A percentile compares a stretch with the other conserved stretches of the same genome.
Conservation (phyloP, 1,140 invertebrate genomes). For the Bombus affinis region DNA sequence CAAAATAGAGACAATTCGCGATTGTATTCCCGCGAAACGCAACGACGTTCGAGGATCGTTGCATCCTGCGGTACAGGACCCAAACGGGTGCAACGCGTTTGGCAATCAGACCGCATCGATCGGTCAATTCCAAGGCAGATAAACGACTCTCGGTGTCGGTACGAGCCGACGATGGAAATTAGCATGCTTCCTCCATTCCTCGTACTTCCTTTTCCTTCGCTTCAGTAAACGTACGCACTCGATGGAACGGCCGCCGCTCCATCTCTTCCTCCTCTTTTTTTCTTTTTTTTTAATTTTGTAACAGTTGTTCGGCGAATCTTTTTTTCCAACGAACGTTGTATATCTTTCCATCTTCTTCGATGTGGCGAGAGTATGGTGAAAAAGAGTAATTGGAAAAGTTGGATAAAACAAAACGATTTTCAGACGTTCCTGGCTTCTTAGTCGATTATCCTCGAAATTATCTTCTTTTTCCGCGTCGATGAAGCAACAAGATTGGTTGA, state of each 20-base stretch:
- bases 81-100: conserved; percentile 41
- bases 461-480: not conserved
- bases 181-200: conserved; percentile 71
- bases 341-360: not conserved
- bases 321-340: not conserved
- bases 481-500: too few relatives aligned
- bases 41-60: not conserved
- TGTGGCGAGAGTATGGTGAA: too few relatives aligned
- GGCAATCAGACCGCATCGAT: conserved; percentile 70
- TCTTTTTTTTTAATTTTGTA: not conserved
- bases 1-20: not conserved
- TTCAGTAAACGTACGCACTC: conserved; percentile 72
- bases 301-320: not conserved
- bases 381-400: too few relatives aligned
- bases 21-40: not conserved
- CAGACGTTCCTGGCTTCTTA: not conserved
- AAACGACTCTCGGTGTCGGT: conserved; percentile 73
- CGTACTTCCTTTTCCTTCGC: conserved; percentile 73
- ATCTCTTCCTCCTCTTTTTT: conserved; percentile 27
- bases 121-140: conserved; percentile 50
- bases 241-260: conserved; percentile 62
- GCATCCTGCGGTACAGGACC: not conserved
- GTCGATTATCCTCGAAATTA: not conserved
- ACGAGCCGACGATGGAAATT: conserved; percentile 73
- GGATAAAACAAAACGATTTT: not conserved